Base-by-base conservation (phyloP, 2,113 vertebrate species). In the pig (Sus scrofa) region DNA sequence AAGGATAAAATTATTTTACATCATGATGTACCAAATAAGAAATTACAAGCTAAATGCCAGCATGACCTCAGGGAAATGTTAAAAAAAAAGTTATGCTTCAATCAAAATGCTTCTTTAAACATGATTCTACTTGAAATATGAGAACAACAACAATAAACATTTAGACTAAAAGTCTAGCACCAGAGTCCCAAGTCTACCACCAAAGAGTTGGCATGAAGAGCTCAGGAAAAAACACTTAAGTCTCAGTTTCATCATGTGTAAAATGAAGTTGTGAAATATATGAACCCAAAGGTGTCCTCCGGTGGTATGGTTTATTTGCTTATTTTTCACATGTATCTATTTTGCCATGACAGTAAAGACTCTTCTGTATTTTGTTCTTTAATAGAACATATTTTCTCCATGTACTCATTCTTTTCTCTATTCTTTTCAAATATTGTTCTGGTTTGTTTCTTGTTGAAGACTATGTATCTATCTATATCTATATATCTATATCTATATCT, bases 251-350 rank as follows among this genome's bases (percentile, higher is more conserved):
- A 68, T 79, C 11, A 65, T 77, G 15, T 67, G 18, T 44, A 11
- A 83, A 56, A 44, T 52, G 6, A 83, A 81, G 67, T 32, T 89
- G 14, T 74, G 19, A 27, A 50, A 82, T 24, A 30, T 7, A 9
- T 65, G 6, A 65, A 74, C 32, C 24, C n/a, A 71, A 79, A 74
- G 6, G 15, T 92, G 68, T 24, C 9, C 16, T 86, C 67, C 19
- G 37, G 13, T 44, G 73, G 22, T 58, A 74, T 56, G 30, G 67
- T 74, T 56, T 87, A 86, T 58, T 73, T 44, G 12, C 22, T 73
- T 87, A 67, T 74, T 92, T 95, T 87, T 70, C 56, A 86, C 44
- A 71, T 62, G 22, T 71, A 54, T 16, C 11, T 86, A 62, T 79
- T 91, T 79, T 86, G n/a, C 16, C 22, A 0, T 74, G 30, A 67